phyloP scores from a whole-genome alignment of 2,797 vertebrate genomes.

The Crax fasciolata region DNA sequence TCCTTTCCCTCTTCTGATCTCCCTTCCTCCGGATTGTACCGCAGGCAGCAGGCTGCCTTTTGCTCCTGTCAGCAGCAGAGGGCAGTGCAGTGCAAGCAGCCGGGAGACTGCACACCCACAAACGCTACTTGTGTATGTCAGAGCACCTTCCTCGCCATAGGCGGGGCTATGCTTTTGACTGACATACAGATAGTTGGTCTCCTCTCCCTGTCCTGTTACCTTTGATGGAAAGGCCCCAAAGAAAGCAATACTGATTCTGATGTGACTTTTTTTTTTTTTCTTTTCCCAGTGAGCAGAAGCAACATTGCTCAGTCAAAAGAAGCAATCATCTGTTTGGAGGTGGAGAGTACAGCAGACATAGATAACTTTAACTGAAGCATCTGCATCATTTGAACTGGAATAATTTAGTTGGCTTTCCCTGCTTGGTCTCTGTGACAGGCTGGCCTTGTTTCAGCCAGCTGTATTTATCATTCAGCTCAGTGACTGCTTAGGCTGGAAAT shows the following conservation, averaged over 20 bases:
- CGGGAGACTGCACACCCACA: accelerated
- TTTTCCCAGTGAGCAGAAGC: background rate
- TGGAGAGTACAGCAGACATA: background rate
- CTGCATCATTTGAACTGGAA: background rate
- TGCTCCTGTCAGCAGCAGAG: background rate
- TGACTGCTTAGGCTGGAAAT: background rate
- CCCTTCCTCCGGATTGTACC: accelerated
- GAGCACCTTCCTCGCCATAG: accelerated
- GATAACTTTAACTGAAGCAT: background rate
- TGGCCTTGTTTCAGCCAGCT: background rate
- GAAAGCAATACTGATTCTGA: accelerated
- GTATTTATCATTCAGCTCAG: background rate
- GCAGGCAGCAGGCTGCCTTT: background rate
- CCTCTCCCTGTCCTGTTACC: background rate
- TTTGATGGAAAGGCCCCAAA: background rate
- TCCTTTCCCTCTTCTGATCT: background rate
- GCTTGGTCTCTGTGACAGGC: background rate
- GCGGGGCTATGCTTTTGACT: background rate
- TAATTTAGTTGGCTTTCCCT: background rate
- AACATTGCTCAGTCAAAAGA: accelerated
- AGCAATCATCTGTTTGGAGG: accelerated
- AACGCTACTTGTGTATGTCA: accelerated
- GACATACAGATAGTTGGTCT: accelerated
- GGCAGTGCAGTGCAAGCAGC: slow-evolving; percentile 45
- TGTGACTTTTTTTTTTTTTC: background rate